Base-by-base conservation (phyloP, 1,140 invertebrate genomes). In the Aricia agestis region DNA sequence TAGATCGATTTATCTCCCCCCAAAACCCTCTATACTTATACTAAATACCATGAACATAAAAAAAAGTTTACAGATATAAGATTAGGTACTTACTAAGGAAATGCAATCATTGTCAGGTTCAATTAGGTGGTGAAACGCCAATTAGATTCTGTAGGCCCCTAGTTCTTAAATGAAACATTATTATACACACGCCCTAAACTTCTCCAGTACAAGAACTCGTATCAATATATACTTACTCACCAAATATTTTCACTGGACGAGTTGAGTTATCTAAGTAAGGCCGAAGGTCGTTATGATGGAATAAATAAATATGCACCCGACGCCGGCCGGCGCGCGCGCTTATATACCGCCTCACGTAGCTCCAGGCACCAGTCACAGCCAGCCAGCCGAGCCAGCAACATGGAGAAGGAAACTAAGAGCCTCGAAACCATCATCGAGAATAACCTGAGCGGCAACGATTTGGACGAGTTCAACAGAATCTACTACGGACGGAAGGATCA, bases 401-500 rank as follows among this genome's bases (percentile, higher is more conserved):
- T 91, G 89, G 89, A 91, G 66, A 81, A 82, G 74, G 85, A 91
- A 84, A 89, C 87, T 3, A 80, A 79, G 13, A 90, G 89, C 76
- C 80, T 91, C 19, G 89, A 91, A 78, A 70, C 85, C 1, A 88
- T 91, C 72, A 75, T 91, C 58, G 84, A 88, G 67, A 90, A 88
- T 71, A 91, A 90, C 74, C 80, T 91, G 7, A 84, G 94, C 45
- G 86, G 93, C 1, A 86, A 93, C 7, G 95, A 97, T 79, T 90
- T 97, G 7, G 90, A 93, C 67, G 94, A 96, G 84, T 95, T 97
- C 15, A 95, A 95, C 79, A 93, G 95, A 74, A 94, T 98, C 78
- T 91, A 98, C 58, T 98, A 96, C 85, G 97, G 97, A 69, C 80
- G 82, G n/a, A 85, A 83, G 57, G 72, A 86, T 18, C 81, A 91